phyloP scores from a whole-genome alignment of 2,113 vertebrate genomes.

The Lophura nycthemera region DNA sequence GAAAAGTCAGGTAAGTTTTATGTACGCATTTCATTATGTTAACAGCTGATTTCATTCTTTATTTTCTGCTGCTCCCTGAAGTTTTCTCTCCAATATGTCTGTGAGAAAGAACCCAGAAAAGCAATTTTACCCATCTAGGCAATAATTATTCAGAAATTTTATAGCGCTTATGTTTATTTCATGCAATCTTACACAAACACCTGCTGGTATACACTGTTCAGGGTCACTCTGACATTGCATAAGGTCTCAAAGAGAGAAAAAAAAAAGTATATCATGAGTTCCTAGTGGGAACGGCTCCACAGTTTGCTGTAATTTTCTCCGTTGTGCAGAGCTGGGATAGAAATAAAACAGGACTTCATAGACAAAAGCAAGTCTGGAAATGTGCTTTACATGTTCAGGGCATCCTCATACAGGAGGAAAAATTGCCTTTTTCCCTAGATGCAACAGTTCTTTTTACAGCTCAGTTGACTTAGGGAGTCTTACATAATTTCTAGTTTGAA shows the following conservation, averaged over 20 bases:
- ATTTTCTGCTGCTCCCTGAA: constrained; percentile 18
- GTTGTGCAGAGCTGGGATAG: not conserved
- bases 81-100: constrained; percentile 16
- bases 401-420: not conserved
- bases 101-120: constrained; percentile 35
- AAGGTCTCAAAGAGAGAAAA: not conserved
- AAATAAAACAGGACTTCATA: not conserved
- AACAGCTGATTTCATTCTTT: not conserved
- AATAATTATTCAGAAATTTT: constrained; percentile 64
- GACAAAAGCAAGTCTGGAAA: not conserved
- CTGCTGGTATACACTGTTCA: constrained; percentile 39
- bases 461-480: not conserved
- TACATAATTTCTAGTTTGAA: not conserved
- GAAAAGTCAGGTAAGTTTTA: constrained; percentile 1
- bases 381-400: not conserved
- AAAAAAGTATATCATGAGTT: constrained; percentile 15
- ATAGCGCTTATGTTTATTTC: constrained; percentile 62
- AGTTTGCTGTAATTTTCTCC: not conserved
- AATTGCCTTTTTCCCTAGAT: not conserved
- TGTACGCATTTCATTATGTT: not conserved
- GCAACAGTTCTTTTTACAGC: not conserved
- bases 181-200: constrained; percentile 44
- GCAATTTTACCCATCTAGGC: constrained; percentile 48
- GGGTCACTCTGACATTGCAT: constrained; percentile 52
- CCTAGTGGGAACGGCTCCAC: not conserved